Conservation (phyloP, 2,797 vertebrate genomes). For the Pipistrellus pygmaeus region DNA sequence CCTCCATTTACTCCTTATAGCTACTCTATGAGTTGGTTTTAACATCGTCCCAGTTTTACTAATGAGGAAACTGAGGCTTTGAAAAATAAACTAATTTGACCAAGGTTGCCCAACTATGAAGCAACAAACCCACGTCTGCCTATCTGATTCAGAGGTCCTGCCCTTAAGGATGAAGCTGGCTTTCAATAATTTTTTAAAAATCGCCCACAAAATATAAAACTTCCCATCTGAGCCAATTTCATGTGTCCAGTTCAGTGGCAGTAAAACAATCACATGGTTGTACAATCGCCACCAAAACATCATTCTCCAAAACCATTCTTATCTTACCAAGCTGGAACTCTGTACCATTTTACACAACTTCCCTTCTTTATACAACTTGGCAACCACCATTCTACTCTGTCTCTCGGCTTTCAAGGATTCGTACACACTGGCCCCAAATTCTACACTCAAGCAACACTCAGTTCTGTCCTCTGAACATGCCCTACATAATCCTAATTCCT, state of each 20-base stretch:
- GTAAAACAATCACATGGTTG: not conserved
- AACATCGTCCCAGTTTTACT: not conserved
- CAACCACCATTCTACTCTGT: not conserved
- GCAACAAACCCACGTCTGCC: constrained; percentile 15
- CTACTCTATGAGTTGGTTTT: not conserved
- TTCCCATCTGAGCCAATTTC: not conserved
- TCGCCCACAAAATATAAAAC: not conserved
- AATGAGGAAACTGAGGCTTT: constrained; percentile 47
- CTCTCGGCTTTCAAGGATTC: constrained; percentile 36
- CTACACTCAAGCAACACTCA: not conserved
- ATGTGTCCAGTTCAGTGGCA: not conserved
- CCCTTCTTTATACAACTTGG: too few relatives aligned
- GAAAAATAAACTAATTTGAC: constrained; percentile 57
- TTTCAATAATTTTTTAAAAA: constrained; percentile 29
- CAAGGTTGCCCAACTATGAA: constrained; percentile 40
- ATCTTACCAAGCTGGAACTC: not conserved
- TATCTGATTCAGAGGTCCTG: constrained; percentile 36
- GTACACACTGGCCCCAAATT: not conserved
- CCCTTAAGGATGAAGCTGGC: not conserved
- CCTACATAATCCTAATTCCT: not conserved
- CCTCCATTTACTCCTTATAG: constrained; percentile 3
- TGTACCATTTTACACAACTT: not conserved
- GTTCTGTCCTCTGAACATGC: not conserved
- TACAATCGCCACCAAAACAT: not conserved
- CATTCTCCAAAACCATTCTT: not conserved